Evolutionary conservation across 2,113 vertebrate species (phyloP).

Genomic region (Bufo gargarizans): DNA sequence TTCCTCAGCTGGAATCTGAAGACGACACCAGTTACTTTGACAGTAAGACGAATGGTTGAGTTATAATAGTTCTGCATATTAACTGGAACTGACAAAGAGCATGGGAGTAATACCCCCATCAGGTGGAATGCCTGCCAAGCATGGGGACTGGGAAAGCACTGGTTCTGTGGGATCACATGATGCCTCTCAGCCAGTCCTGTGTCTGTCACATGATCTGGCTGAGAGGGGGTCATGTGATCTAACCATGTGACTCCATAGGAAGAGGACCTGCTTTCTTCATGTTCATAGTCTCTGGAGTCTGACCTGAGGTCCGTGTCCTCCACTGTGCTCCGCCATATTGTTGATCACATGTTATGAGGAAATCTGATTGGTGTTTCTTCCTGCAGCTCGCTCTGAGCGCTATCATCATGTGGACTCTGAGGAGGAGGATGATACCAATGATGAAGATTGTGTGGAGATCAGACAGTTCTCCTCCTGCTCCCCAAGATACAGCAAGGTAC

Average conservation of each 20-base stretch:
- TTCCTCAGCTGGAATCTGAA: constrained; percentile 95
- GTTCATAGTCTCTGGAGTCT: no score
- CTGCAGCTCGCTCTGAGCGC: constrained; percentile 87
- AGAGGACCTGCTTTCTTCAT: no score
- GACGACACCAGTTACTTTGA: constrained; percentile 99
- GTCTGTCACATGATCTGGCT: no score
- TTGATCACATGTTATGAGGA: no score
- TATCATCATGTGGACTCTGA: constrained; percentile 95
- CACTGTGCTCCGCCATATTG: no score
- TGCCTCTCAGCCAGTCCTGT: background rate
- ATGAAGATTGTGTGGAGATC: constrained; percentile 92
- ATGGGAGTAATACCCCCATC: no score
- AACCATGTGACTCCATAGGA: no score
- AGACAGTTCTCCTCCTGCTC: constrained; percentile 97
- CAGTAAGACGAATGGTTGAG: constrained; percentile 76
- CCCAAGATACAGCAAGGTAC: constrained; percentile 93
- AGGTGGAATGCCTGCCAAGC: no score
- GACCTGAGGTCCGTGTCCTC: no score
- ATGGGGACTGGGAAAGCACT: background rate
- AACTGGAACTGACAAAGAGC: no score
- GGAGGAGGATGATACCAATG: constrained; percentile 94
- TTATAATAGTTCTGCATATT: no score
- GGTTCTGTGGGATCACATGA: background rate
- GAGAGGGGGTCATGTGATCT: background rate
- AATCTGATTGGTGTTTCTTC: background rate